phyloP scores from a whole-genome alignment of 2,113 vertebrate species.

The Antigone vipio region DNA sequence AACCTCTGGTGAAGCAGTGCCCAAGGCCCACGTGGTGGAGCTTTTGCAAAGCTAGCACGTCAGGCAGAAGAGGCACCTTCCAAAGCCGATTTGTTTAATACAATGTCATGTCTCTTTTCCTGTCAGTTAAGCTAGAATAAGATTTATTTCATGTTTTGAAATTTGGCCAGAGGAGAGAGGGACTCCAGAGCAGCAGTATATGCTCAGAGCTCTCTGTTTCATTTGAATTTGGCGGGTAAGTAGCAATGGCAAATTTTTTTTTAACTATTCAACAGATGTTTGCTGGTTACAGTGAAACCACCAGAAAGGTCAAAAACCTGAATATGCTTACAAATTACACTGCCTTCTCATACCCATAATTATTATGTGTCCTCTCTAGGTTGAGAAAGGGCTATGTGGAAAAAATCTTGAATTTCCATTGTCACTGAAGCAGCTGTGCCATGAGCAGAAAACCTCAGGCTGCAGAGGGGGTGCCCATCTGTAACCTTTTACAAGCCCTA shows the following conservation, averaged over 20 bases:
- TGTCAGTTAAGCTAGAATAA: not conserved
- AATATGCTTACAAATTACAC: not conserved
- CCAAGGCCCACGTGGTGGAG: accelerated
- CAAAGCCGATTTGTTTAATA: accelerated
- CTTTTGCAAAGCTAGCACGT: not conserved
- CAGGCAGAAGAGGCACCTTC: accelerated
- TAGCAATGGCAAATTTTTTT: not conserved
- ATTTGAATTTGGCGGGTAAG: not conserved
- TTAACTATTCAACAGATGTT: not conserved
- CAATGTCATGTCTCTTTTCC: accelerated
- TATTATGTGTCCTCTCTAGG: not conserved
- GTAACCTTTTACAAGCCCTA: not conserved
- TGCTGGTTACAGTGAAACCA: not conserved
- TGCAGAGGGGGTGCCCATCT: not conserved
- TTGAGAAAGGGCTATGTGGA: not conserved
- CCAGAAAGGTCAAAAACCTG: not conserved
- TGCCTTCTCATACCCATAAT: not conserved
- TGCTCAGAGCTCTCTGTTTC: accelerated
- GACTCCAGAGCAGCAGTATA: not conserved
- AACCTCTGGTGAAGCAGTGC: not conserved
- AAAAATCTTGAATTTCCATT: not conserved
- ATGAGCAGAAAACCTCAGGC: not conserved
- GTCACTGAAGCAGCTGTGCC: not conserved
- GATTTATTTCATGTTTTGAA: not conserved
- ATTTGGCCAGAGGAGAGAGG: not conserved